These are phyloP conservation scores for Linnaemya tessellans DNA, from an alignment of 2,888 invertebrate species.

Conservation along the genomic window DNA sequence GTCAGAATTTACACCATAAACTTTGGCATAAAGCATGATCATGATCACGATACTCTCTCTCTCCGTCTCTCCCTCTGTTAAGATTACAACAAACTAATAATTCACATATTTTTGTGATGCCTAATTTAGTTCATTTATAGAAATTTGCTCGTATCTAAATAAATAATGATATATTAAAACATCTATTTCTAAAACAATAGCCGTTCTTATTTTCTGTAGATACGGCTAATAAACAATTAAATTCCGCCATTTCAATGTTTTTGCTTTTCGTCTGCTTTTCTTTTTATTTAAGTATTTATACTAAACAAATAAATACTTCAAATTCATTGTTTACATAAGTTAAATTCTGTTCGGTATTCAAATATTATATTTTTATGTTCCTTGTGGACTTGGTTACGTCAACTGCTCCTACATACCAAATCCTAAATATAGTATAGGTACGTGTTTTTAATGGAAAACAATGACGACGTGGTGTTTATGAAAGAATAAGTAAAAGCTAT, in stretches of 20 bases:
- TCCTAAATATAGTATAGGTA: background rate
- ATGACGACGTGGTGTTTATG: constrained; percentile 35
- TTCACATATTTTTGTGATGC: background rate
- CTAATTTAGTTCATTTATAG: background rate
- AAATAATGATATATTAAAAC: background rate
- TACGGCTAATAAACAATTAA: background rate
- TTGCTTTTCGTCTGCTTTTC: background rate
- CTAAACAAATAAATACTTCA: background rate
- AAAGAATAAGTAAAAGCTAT: constrained; percentile 4
- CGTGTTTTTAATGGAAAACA: constrained; percentile 5
- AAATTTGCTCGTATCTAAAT: background rate
- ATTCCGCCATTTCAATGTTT: background rate
- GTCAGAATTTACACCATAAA: too few species aligned
- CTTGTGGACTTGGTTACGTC: constrained; percentile 28
- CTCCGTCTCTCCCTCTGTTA: too few species aligned
- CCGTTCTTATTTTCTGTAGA: background rate
- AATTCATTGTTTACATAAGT: constrained; percentile 7
- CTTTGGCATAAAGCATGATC: too few species aligned
- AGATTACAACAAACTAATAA: too few species aligned
- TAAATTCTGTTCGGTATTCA: constrained; percentile 20
- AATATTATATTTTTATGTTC: constrained; percentile 16
- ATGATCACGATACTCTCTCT: too few species aligned
- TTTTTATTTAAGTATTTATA: constrained; percentile 5
- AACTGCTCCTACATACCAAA: constrained; percentile 27
- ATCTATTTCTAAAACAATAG: background rate